Percentiles rank a stretch among this genome's conserved stretches.
phyloP scores from a whole-genome alignment of 2,113 vertebrate genomes.

The Saguinus midas region DNA sequence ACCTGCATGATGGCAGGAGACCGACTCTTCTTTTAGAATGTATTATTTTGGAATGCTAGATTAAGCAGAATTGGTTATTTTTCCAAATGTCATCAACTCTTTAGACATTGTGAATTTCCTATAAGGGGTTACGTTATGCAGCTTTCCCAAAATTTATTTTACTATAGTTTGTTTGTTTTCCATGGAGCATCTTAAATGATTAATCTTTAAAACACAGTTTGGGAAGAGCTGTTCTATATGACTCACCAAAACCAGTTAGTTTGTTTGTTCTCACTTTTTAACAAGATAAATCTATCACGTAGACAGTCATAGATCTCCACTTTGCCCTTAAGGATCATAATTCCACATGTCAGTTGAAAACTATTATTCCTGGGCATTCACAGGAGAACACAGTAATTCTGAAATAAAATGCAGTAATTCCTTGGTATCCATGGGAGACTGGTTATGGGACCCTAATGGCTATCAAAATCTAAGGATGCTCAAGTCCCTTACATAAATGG shows the following conservation, averaged over 20 bases:
- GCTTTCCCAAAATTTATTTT: not conserved
- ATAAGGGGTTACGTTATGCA: not conserved
- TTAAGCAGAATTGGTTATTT: not conserved
- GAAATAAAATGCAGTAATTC: constrained; percentile 1
- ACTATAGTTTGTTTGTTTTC: not conserved
- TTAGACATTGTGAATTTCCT: not conserved
- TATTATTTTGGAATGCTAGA: not conserved
- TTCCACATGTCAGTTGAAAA: not conserved
- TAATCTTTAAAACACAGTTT: constrained; percentile 8
- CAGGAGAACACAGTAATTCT: constrained; percentile 16
- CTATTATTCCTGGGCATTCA: not conserved
- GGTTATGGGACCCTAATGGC: not conserved
- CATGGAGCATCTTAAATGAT: not conserved
- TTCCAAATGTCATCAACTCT: not conserved
- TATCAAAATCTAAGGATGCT: not conserved
- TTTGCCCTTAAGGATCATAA: constrained; percentile 4
- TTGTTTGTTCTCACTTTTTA: constrained; percentile 33
- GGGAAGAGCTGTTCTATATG: not conserved
- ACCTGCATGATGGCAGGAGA: not conserved
- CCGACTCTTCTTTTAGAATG: not conserved
- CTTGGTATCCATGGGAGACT: not conserved
- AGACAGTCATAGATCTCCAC: constrained; percentile 18
- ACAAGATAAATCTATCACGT: constrained; percentile 25
- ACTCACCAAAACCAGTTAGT: not conserved
- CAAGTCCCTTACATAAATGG: not conserved